A percentile compares a stretch with the other conserved stretches of the same genome.
Evolutionary conservation across 1,140 invertebrate genomes (phyloP).

Genomic region (Heliconius melpomene): DNA sequence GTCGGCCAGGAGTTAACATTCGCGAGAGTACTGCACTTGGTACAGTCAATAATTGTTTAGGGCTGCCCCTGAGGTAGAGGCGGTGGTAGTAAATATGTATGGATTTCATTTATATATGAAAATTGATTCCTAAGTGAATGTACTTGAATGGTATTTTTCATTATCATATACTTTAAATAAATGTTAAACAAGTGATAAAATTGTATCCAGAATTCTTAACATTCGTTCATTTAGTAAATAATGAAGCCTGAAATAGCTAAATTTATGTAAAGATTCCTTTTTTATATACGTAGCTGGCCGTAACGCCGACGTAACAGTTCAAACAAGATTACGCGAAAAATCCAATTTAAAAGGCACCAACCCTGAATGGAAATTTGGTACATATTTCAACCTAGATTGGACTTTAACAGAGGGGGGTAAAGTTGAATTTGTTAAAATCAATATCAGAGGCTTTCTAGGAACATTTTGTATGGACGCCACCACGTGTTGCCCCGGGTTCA

Average conservation of each 20-base stretch:
- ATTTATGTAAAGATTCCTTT: slow-evolving; percentile 15
- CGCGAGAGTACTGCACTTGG: slow-evolving; percentile 10
- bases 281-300: slow-evolving; percentile 13
- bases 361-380: slow-evolving; percentile 52
- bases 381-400: slow-evolving; percentile 43
- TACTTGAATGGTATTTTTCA: not conserved
- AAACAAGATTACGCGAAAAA: slow-evolving; percentile 41
- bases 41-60: slow-evolving; percentile 11
- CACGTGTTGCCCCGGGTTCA: slow-evolving; percentile 68
- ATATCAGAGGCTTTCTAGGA: slow-evolving; percentile 54
- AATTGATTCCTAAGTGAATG: not conserved
- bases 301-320: slow-evolving; percentile 34
- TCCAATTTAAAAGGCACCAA: slow-evolving; percentile 41
- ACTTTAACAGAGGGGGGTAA: slow-evolving; percentile 45
- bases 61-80: not conserved
- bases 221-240: slow-evolving; percentile 8
- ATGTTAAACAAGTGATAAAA: not conserved
- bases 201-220: not conserved
- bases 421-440: slow-evolving; percentile 49
- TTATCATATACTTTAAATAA: no score
- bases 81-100: not conserved
- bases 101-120: not conserved
- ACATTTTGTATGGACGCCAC: slow-evolving; percentile 60
- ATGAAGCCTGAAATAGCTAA: slow-evolving; percentile 19
- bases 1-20: not conserved